A percentile compares a stretch with the other conserved stretches of the same genome.
Evolutionary conservation across 1,140 invertebrate genomes (phyloP).

Genomic region (Drosophila biarmipes): DNA sequence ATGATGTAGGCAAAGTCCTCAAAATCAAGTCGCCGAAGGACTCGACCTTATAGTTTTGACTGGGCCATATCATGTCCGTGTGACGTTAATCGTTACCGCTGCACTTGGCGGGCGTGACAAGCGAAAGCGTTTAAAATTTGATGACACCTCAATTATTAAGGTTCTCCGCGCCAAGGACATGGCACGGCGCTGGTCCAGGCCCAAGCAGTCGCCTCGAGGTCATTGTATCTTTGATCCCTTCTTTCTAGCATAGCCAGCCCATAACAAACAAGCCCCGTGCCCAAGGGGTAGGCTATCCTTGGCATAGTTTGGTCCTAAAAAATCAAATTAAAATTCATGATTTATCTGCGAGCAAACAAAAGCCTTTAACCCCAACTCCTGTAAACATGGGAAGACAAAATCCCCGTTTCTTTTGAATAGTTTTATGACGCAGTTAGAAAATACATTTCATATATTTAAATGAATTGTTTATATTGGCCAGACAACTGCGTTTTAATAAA

Average conservation of each 20-base stretch:
- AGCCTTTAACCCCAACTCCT: slow-evolving; percentile 29
- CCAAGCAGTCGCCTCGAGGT: slow-evolving; percentile 30
- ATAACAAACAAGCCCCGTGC: slow-evolving; percentile 16
- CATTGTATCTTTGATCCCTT: slow-evolving; percentile 43
- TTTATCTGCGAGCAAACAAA: slow-evolving; percentile 39
- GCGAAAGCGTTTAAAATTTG: slow-evolving; percentile 37
- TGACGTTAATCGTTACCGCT: slow-evolving; percentile 69
- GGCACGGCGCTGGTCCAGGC: background rate
- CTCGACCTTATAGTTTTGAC: slow-evolving; percentile 80
- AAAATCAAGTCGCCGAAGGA: slow-evolving; percentile 71
- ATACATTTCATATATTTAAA: slow-evolving; percentile 1
- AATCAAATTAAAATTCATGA: slow-evolving; percentile 52
- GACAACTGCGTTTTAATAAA: slow-evolving; percentile 23
- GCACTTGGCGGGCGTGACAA: slow-evolving; percentile 15
- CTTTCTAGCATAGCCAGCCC: background rate
- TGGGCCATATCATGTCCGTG: slow-evolving; percentile 40
- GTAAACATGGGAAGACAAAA: slow-evolving; percentile 1
- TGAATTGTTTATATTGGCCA: background rate
- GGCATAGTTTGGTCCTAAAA: slow-evolving; percentile 34
- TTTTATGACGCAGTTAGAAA: slow-evolving; percentile 37
- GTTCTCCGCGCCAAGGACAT: background rate
- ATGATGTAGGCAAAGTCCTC: slow-evolving; percentile 78
- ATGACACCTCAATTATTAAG: slow-evolving; percentile 42
- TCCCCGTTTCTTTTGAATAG: background rate
- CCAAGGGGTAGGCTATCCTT: slow-evolving; percentile 20